Evolutionary conservation across 2,888 invertebrate species (phyloP).

Genomic region (Panorpa germanica): DNA sequence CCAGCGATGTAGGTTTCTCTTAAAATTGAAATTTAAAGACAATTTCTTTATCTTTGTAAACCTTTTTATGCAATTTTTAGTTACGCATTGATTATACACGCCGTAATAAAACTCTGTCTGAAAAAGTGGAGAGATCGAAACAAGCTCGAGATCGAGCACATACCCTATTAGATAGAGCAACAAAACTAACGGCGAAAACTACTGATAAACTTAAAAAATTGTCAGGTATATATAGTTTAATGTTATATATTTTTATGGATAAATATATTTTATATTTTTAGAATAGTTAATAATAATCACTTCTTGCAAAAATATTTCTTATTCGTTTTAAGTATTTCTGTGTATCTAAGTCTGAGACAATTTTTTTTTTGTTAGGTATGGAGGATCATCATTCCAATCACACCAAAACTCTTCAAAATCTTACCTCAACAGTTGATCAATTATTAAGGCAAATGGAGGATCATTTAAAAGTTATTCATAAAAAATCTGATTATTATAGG

Average conservation of each 20-base stretch:
- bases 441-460: constrained; percentile 40
- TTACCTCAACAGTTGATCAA: constrained; percentile 36
- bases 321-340: too few species aligned
- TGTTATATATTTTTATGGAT: constrained; percentile 6
- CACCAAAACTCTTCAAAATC: too few species aligned
- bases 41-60: constrained; percentile 2
- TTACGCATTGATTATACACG: constrained; percentile 50
- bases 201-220: constrained; percentile 53
- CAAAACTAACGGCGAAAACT: constrained; percentile 63
- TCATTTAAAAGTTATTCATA: constrained; percentile 38
- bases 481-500: constrained; percentile 39
- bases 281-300: constrained; percentile 16
- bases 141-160: constrained; percentile 64
- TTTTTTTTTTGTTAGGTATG: too few species aligned
- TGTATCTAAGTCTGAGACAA: too few species aligned
- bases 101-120: constrained; percentile 50
- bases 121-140: constrained; percentile 55
- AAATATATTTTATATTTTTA: constrained; percentile 1
- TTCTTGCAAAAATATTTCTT: too few species aligned
- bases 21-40: constrained; percentile 13
- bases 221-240: constrained; percentile 23
- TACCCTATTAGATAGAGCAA: constrained; percentile 56
- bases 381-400: constrained; percentile 19
- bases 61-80: constrained; percentile 13
- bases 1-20: too few species aligned